Conservation (phyloP, 1,140 invertebrate genomes). For the Apis cerana region DNA sequence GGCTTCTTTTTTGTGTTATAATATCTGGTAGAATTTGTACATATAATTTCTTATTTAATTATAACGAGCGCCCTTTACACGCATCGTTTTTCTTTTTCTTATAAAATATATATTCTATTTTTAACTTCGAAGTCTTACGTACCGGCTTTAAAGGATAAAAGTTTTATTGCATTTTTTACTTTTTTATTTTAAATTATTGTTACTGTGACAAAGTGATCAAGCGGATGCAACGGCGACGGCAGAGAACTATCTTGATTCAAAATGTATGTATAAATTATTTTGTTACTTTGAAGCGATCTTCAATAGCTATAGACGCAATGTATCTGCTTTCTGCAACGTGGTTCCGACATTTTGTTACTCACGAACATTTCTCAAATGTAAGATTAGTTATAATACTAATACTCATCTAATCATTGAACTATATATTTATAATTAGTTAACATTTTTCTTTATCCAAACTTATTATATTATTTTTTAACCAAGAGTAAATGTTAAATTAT, state of each 20-base stretch:
- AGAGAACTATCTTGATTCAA: conserved; percentile 25
- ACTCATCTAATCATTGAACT: background rate
- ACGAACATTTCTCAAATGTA: background rate
- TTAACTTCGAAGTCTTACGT: background rate
- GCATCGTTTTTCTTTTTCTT: conserved; percentile 39
- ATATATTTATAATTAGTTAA: background rate
- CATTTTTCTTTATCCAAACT: background rate
- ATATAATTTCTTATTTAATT: conserved; percentile 49
- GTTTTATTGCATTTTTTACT: background rate
- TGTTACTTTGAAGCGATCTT: background rate
- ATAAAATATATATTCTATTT: background rate
- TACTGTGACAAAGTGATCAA: conserved; percentile 23
- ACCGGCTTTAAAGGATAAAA: background rate
- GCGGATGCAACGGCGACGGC: conserved; percentile 26
- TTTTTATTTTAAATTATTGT: conserved; percentile 24
- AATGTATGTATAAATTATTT: conserved; percentile 46
- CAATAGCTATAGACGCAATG: background rate
- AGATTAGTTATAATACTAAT: background rate
- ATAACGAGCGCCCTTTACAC: conserved; percentile 65
- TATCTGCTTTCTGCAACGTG: conserved; percentile 45
- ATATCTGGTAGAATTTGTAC: conserved; percentile 44
- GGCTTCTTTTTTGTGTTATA: conserved; percentile 11
- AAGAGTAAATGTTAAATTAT: background rate
- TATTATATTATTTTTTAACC: background rate
- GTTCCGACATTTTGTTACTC: conserved; percentile 60